phyloP scores from a whole-genome alignment of 2,113 vertebrate species.

The Arothron firmamentum region DNA sequence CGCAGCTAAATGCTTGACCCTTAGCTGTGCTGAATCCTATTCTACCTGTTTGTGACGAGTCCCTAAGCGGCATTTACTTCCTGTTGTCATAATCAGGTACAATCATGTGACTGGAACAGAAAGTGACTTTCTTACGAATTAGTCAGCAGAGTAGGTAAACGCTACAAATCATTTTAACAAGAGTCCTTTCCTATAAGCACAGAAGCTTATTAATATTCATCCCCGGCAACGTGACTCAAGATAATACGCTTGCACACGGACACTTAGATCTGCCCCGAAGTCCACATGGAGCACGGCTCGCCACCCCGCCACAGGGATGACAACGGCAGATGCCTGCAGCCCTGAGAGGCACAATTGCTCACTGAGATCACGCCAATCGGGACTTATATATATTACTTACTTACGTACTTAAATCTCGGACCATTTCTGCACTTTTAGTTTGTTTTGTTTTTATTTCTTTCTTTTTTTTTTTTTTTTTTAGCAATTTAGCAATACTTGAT shows the following conservation, averaged over 20 bases:
- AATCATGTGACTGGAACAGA: no score
- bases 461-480: no score
- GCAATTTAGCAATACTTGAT: no score
- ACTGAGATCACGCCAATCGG: conserved; percentile 60
- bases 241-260: conserved; percentile 17
- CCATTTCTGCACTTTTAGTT: conserved; percentile 12
- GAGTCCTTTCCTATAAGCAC: conserved; percentile 29
- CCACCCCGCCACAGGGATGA: conserved; percentile 42
- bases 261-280: conserved; percentile 22
- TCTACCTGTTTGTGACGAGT: no score
- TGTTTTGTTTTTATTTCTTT: not conserved
- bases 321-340: conserved; percentile 61
- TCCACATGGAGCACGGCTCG: conserved; percentile 40
- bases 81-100: no score
- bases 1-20: no score
- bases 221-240: conserved; percentile 22
- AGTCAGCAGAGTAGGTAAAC: conserved; percentile 18
- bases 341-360: conserved; percentile 56
- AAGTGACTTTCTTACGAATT: not conserved
- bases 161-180: conserved; percentile 29
- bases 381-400: no score
- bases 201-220: conserved; percentile 60
- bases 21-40: no score
- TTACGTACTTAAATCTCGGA: no score
- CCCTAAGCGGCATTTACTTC: no score